Evolutionary conservation across 2,888 invertebrate genomes (phyloP), one percentile per base, ranked within the genome.

Genomic region (Lypha dubia): DNA sequence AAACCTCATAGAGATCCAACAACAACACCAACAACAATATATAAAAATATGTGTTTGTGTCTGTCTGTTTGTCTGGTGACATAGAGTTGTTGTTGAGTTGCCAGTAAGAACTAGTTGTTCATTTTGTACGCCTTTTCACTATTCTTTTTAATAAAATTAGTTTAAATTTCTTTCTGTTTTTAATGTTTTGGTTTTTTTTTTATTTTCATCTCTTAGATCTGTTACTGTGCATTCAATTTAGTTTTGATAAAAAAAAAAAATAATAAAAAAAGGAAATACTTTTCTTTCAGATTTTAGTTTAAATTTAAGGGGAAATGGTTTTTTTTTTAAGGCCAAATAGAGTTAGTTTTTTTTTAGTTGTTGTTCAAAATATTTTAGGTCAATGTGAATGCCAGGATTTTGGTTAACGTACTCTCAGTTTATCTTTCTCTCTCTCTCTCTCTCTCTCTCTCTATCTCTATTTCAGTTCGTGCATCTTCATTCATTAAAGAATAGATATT

Each of bases 81-180:
- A 51, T 68, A 60, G 9, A 41, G 74, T 71, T 15, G 56, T 46
- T 56, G 51, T 63, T 73, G 51, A 67, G 24, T 35, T 41, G 75
- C 24, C 24, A 63, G 28, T 41, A 74, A 24, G 53, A 68, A 51
- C 24, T 24, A n/a, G 15, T 67, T 75, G 28, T 49, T 41, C 22
- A 46, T 41, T 65, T 46, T 49, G 20, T 17, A 11, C 28, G 9
- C 17, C 32, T 67, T 24, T 28, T 68, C n/a, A 71, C 32, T 68
- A 53, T 60, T 38, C 38, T 63, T 76, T n/a, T 76, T 58, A 60
- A 77, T 62, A 77, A 46, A 83, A 77, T 83, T 32, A 24, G 73
- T 81, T 74, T 22, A 41, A 38, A 38, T 38, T 38, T 11, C 13
- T 38, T 38, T 3, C 53, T 35, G 67, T 32, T 49, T 22, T n/a